Conservation (phyloP, 2,888 invertebrate genomes). For the Lamproptera curius region DNA sequence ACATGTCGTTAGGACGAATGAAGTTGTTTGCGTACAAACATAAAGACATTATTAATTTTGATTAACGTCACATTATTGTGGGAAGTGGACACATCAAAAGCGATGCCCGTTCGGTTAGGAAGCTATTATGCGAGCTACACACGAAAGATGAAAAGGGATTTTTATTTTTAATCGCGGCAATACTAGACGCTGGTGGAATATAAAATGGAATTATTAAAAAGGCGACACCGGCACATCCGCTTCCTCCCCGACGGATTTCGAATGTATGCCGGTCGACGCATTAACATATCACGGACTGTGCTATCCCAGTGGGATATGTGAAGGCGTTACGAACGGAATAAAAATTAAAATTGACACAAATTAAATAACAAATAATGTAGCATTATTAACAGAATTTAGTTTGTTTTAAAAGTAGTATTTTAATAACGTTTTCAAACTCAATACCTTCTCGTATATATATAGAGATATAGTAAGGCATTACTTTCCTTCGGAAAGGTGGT, state of each 20-base stretch:
- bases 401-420: too few relatives aligned
- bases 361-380: too few relatives aligned
- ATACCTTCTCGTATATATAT: too few relatives aligned
- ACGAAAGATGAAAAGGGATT: constrained; percentile 59
- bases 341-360: too few relatives aligned
- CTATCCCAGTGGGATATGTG: constrained; percentile 4
- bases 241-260: constrained; percentile 59
- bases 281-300: constrained; percentile 15
- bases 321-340: background rate
- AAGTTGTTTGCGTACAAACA: constrained; percentile 20
- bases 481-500: too few relatives aligned
- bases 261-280: constrained; percentile 31
- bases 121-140: constrained; percentile 46
- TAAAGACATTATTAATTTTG: constrained; percentile 24
- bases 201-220: constrained; percentile 69
- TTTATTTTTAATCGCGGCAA: constrained; percentile 64
- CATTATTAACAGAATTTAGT: too few relatives aligned
- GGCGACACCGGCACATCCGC: constrained; percentile 66
- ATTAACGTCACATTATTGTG: constrained; percentile 28
- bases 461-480: too few relatives aligned
- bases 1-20: constrained; percentile 9
- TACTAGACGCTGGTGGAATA: constrained; percentile 51
- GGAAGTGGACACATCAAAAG: constrained; percentile 52
- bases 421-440: too few relatives aligned
- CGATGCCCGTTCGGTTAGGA: constrained; percentile 39